Percentiles rank a stretch among this genome's conserved stretches.
Evolutionary conservation across 2,797 vertebrate genomes (phyloP).

Genomic region (Eulemur albifrons): DNA sequence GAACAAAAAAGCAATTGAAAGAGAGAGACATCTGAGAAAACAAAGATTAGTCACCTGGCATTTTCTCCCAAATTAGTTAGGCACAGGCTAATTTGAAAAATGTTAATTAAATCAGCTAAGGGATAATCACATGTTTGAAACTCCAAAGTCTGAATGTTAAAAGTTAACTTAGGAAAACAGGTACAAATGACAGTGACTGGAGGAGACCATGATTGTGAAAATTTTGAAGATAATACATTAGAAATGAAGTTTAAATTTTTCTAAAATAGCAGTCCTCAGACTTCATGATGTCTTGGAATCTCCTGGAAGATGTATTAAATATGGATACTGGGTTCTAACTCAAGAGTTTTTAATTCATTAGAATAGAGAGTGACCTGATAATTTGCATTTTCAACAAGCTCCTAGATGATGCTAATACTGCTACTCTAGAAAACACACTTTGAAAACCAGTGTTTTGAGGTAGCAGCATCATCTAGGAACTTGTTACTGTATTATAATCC

Average conservation of each 20-base stretch:
- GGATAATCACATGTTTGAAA: conserved; percentile 28
- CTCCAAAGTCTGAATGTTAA: conserved; percentile 13
- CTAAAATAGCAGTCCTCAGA: neutral
- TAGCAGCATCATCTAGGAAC: neutral
- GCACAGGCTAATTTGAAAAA: conserved; percentile 26
- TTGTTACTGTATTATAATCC: neutral
- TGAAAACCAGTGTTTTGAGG: neutral
- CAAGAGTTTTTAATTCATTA: neutral
- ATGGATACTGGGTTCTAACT: neutral
- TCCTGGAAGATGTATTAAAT: neutral
- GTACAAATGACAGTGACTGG: neutral
- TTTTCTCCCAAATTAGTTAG: conserved; percentile 27
- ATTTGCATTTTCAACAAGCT: neutral
- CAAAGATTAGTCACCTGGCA: conserved; percentile 48
- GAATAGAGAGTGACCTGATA: neutral
- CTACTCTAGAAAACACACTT: neutral
- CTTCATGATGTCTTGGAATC: neutral
- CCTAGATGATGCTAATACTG: neutral
- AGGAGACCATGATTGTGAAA: neutral
- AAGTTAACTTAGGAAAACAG: conserved; percentile 28
- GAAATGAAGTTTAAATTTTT: neutral
- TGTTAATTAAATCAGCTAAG: conserved; percentile 46
- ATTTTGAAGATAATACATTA: neutral
- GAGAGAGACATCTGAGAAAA: conserved; percentile 24
- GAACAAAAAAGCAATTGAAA: conserved; percentile 28